phyloP scores from a whole-genome alignment of 2,797 vertebrate species.

The Lates japonicus region DNA sequence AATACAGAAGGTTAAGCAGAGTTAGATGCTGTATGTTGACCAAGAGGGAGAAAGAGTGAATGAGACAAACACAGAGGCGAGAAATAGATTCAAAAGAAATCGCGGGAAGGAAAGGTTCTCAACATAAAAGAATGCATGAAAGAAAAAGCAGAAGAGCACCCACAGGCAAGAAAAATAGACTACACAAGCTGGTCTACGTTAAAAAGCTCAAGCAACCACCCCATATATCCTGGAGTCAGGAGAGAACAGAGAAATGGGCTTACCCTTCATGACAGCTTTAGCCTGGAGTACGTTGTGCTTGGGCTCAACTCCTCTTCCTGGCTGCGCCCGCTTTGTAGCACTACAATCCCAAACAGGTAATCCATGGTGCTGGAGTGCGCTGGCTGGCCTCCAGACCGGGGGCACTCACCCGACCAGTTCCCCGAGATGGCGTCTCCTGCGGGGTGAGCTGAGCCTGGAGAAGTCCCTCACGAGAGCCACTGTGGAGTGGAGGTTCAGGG shows the following conservation, averaged over 20 bases:
- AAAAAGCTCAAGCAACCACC: slow-evolving; percentile 49
- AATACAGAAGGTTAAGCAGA: slow-evolving; percentile 52
- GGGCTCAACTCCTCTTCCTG: slow-evolving; percentile 85
- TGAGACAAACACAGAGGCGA: slow-evolving; percentile 57
- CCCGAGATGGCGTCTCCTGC: slow-evolving; percentile 68
- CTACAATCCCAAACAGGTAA: slow-evolving; percentile 92
- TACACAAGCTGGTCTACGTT: slow-evolving; percentile 23
- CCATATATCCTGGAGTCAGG: slow-evolving; percentile 55
- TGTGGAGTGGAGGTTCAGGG: slow-evolving; percentile 63
- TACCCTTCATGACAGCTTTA: slow-evolving; percentile 98
- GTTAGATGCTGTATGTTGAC: slow-evolving; percentile 62
- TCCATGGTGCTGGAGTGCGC: slow-evolving; percentile 93
- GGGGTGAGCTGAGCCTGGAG: slow-evolving; percentile 62
- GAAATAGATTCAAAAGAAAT: slow-evolving; percentile 65
- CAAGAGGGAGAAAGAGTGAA: slow-evolving; percentile 57
- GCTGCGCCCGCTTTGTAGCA: slow-evolving; percentile 92
- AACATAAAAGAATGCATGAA: slow-evolving; percentile 62
- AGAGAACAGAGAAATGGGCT: slow-evolving; percentile 74
- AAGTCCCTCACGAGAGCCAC: slow-evolving; percentile 60
- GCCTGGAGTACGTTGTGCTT: slow-evolving; percentile 94
- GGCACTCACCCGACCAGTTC: slow-evolving; percentile 80
- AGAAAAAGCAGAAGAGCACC: slow-evolving; percentile 61
- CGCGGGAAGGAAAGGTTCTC: slow-evolving; percentile 56
- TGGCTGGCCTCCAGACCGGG: slow-evolving; percentile 84
- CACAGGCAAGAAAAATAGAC: slow-evolving; percentile 37